These are phyloP conservation scores for Leptobrachium leishanense DNA, from an alignment of 2,113 vertebrate genomes.

Conservation along the genomic window DNA sequence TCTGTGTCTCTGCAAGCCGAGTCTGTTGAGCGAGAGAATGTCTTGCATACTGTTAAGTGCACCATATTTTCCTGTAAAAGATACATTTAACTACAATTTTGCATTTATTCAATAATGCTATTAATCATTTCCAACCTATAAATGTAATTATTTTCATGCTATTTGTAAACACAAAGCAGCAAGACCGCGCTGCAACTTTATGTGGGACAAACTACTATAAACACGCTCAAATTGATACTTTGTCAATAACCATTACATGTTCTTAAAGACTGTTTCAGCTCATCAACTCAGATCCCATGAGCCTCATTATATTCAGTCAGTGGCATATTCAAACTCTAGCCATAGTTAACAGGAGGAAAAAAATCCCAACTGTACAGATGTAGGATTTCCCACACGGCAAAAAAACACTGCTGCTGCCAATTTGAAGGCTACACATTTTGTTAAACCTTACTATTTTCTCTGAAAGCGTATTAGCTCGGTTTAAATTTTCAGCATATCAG, in stretches of 20 bases:
- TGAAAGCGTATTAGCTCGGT: slow-evolving; percentile 23
- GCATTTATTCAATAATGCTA: background rate
- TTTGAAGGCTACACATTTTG: slow-evolving; percentile 28
- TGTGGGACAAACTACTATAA: slow-evolving; percentile 7
- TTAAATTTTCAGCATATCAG: background rate
- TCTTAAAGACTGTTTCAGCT: slow-evolving; percentile 41
- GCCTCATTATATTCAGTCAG: slow-evolving; percentile 42
- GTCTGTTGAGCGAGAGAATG: too few species aligned
- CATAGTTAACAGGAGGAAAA: slow-evolving; percentile 21
- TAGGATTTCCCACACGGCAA: slow-evolving; percentile 34
- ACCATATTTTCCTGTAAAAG: too few species aligned
- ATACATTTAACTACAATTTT: too few species aligned
- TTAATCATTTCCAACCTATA: background rate
- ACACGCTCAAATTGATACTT: slow-evolving; percentile 40
- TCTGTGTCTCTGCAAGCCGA: too few species aligned
- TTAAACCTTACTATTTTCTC: slow-evolving; percentile 17
- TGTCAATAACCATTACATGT: slow-evolving; percentile 41
- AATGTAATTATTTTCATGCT: background rate
- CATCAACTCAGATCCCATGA: slow-evolving; percentile 33
- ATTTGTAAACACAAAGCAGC: background rate
- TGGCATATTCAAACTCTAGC: slow-evolving; percentile 25
- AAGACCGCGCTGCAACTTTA: background rate
- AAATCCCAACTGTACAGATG: slow-evolving; percentile 21
- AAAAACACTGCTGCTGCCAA: slow-evolving; percentile 22
- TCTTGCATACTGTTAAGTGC: too few species aligned